Conservation (phyloP, 2,797 vertebrate genomes). For the Cheirogaleus major region DNA sequence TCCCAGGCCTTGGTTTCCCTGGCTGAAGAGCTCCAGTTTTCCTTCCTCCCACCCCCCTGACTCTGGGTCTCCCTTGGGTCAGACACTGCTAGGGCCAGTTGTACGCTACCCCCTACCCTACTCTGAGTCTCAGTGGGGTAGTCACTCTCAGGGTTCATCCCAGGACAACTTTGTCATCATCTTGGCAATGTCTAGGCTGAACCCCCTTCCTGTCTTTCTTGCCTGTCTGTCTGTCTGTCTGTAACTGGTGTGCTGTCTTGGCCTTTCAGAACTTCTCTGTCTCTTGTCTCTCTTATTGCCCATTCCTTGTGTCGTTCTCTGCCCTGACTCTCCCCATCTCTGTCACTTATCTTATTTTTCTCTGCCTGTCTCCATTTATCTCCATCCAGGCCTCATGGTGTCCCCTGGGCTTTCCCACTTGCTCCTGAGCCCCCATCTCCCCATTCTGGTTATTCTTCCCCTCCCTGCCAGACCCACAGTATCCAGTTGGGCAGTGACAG, state of each 20-base stretch:
- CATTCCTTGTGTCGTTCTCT: neutral
- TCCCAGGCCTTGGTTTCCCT: neutral
- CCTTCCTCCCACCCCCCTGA: neutral
- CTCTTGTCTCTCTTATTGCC: neutral
- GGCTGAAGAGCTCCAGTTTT: neutral
- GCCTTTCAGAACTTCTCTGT: neutral
- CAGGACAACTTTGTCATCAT: constrained; percentile 55
- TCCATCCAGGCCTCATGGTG: neutral
- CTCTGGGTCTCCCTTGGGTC: neutral
- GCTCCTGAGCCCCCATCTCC: neutral
- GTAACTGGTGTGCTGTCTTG: neutral
- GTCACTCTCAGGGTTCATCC: constrained; percentile 49
- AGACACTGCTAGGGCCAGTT: neutral
- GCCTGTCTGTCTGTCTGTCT: neutral
- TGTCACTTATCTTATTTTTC: neutral
- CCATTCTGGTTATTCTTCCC: neutral
- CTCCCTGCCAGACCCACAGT: neutral
- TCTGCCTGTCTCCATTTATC: neutral
- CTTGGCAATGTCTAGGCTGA: constrained; percentile 7
- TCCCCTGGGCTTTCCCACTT: neutral
- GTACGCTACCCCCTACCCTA: neutral
- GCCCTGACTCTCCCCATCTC: neutral
- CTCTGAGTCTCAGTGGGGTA: neutral
- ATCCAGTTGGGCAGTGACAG: neutral
- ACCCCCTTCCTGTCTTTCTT: constrained; percentile 8